Base-by-base conservation (phyloP, 2,888 invertebrate genomes). In the Thalpophila matura region DNA sequence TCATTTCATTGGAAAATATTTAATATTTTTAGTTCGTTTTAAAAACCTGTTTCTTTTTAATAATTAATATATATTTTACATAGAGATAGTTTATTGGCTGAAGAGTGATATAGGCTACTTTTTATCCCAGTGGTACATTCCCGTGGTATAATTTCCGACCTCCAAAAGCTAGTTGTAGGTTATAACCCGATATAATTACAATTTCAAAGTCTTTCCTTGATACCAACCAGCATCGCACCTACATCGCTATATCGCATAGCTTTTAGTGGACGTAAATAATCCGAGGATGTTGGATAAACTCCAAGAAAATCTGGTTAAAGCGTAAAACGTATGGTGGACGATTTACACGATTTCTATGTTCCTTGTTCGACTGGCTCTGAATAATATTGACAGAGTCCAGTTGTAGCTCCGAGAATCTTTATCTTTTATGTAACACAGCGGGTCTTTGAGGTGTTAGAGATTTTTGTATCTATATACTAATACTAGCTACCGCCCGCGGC, bases 221-320 rank as follows among this genome's bases (percentile, higher is more conserved):
- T 58, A 22, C 16, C n/a, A 35, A 18, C 12, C 9, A 1, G 37
- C 10, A 53, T 69, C 40, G 55, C 47, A 33, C 26, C 49, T 24
- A 73, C 14, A 43, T 43, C 33, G 46, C 54, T 59, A 43, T 65
- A 65, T 61, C 43, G 54, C 59, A 54, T 66, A 66, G 71, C 75
- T 75, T 66, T 62, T 57, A 74, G 50, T 66, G 71, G 56, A 71
- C 58, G 49, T 63, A 66, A 72, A 78, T 72, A 72, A 62, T 65
- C 27, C 22, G 47, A 33, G 49, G 35, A 58, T 69, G 40, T 77
- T 77, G 79, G 77, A 77, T 46, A 31, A 27, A 58, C 42, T 78
- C 77, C 78, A 77, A 77, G 75, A 63, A 75, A 75, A 57, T 68
- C 72, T 74, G 62, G 68, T 77, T 72, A 49, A 74, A 61, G 62